Conservation (phyloP, 2,888 invertebrate species). For the Arge pagana region DNA sequence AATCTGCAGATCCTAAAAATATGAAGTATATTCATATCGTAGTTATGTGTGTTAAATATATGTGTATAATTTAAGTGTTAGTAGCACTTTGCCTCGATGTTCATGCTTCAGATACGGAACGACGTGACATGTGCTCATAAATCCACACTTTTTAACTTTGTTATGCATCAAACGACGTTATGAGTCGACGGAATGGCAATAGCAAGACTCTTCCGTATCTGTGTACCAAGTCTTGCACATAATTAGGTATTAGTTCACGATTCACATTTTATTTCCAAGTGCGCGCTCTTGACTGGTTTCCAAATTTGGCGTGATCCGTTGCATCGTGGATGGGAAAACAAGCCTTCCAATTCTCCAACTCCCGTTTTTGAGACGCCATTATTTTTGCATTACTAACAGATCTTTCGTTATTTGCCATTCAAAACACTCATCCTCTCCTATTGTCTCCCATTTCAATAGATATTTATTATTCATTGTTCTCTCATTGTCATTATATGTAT, state of each 20-base stretch:
- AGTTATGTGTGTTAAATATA: constrained; percentile 20
- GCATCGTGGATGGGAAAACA: not conserved
- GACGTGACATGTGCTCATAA: constrained; percentile 20
- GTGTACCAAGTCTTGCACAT: constrained; percentile 16
- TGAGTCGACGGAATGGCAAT: constrained; percentile 12
- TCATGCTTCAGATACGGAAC: constrained; percentile 25
- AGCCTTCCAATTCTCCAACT: constrained; percentile 1
- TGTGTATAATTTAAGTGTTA: constrained; percentile 22
- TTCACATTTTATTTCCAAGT: constrained; percentile 10
- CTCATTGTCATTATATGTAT: too few species aligned
- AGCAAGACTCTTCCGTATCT: constrained; percentile 5
- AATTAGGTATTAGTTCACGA: constrained; percentile 19
- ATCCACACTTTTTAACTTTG: constrained; percentile 16
- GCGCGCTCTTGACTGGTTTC: constrained; percentile 10
- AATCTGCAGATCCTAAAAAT: constrained; percentile 1
- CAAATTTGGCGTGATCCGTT: constrained; percentile 5
- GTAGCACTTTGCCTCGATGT: constrained; percentile 24
- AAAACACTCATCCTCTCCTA: not conserved
- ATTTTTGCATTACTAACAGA: not conserved
- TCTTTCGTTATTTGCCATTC: not conserved
- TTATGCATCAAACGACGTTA: constrained; percentile 13
- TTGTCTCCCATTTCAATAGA: too few species aligned
- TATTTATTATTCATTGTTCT: too few species aligned
- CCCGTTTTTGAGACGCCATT: too few species aligned
- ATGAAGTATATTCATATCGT: constrained; percentile 2